Evolutionary conservation across 2,797 vertebrate genomes (phyloP), one percentile per base, ranked within the genome.

Genomic region (Spondyliosoma cantharus): DNA sequence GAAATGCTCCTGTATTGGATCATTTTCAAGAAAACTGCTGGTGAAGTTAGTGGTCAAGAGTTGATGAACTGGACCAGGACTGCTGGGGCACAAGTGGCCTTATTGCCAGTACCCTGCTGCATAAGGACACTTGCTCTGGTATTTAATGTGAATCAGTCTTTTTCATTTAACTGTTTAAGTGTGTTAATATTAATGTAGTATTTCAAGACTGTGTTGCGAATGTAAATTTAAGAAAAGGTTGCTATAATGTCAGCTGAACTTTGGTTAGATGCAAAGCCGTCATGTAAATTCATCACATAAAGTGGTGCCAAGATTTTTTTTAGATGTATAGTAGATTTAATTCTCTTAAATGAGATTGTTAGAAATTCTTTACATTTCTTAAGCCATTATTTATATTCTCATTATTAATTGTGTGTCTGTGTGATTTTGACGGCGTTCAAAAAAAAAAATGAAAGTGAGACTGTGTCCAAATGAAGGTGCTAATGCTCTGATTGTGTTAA

Each of bases 401-500:
- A 71, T 72, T 79, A 85, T 83, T 76, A 75, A 82, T 82, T 66
- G 64, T 68, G 54, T 48, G 57, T 79, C 45, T 49, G 29, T 77
- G 42, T 70, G 60, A 77, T 81, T 87, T 81, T 79, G 49, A 80
- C 27, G 43, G 49, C 43, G 68, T 83, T 73, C 13, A n/a, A n/a
- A 78, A 77, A 80, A 42, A 78, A 80, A 48, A 46, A 76, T 58
- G 37, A 79, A 76, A 78, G 49, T 59, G 68, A 90, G 77, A 78
- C 80, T 32, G 79, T 86, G 81, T 86, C 87, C 78, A 91, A 92
- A 89, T 87, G 74, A 85, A 86, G 56, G 72, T 67, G 80, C 82
- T 91, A 90, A 92, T 87, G 83, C 83, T 83, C 71, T 74, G 84
- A 90, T 92, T 92, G 88, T 89, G 89, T 94, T 91, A 91, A 86